phyloP scores from a whole-genome alignment of 2,113 vertebrate species.

The Lepidothrix coronata region DNA sequence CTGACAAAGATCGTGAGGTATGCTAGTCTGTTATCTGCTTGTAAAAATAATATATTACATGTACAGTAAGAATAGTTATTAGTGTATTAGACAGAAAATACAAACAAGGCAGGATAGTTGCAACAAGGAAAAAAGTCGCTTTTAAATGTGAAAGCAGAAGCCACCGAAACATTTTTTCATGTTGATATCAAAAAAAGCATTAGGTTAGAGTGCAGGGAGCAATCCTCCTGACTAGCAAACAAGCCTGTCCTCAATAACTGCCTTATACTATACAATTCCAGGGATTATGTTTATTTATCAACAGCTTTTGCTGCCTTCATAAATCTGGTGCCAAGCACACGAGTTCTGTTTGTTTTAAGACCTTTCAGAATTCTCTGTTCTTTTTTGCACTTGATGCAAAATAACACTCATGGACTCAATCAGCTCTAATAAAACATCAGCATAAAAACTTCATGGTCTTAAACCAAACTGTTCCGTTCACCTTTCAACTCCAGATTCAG shows the following conservation, averaged over 20 bases:
- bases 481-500: background rate
- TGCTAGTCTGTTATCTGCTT: conserved; percentile 1
- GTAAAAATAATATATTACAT: conserved; percentile 24
- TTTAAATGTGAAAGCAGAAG: background rate
- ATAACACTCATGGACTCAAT: background rate
- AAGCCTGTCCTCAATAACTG: background rate
- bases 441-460: background rate
- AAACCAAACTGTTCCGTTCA: background rate
- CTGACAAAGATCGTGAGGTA: conserved; percentile 30
- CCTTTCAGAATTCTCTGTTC: background rate
- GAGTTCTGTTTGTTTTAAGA: background rate
- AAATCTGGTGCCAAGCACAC: background rate
- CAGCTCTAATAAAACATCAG: background rate
- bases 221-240: background rate
- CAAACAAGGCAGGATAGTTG: background rate
- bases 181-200: background rate
- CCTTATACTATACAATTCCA: background rate
- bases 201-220: background rate
- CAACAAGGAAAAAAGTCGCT: background rate
- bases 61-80: conserved; percentile 9
- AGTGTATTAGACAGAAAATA: conserved; percentile 53
- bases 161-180: background rate
- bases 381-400: background rate
- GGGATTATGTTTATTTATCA: background rate
- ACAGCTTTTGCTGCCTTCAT: background rate